Conservation (phyloP, 2,797 vertebrate species). For the Danio jaintianensis region DNA sequence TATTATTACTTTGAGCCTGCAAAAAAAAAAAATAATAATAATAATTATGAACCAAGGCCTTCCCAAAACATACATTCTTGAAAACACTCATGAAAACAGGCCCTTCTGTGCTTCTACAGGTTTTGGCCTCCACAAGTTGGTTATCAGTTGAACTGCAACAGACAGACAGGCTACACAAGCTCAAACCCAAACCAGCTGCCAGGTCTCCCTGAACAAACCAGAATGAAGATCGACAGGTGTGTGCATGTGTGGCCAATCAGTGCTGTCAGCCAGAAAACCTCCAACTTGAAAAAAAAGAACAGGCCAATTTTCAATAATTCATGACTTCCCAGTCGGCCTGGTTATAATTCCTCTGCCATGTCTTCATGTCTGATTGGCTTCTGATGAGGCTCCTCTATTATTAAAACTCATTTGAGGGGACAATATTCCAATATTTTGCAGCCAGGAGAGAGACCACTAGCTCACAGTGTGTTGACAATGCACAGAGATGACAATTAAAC, state of each 20-base stretch:
- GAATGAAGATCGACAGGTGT: slow-evolving; percentile 52
- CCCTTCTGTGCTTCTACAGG: background rate
- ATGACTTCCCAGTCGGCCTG: slow-evolving; percentile 72
- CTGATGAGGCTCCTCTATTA: slow-evolving; percentile 83
- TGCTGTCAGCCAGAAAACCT: slow-evolving; percentile 72
- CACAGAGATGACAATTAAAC: slow-evolving; percentile 73
- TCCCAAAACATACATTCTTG: background rate
- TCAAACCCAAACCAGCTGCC: slow-evolving; percentile 42
- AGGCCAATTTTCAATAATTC: slow-evolving; percentile 78
- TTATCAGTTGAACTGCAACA: slow-evolving; percentile 34
- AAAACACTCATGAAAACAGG: background rate
- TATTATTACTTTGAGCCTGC: too few relatives aligned
- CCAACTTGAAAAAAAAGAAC: slow-evolving; percentile 75
- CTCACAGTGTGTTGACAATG: slow-evolving; percentile 48
- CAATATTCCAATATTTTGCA: slow-evolving; percentile 62
- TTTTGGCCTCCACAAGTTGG: background rate
- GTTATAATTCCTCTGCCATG: slow-evolving; percentile 66
- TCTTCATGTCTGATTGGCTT: slow-evolving; percentile 80
- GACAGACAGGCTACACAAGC: slow-evolving; percentile 16
- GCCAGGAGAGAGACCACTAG: slow-evolving; percentile 53
- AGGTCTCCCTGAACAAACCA: slow-evolving; percentile 14
- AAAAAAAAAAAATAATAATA: too few relatives aligned
- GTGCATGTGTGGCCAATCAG: slow-evolving; percentile 50
- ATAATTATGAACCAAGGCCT: too few relatives aligned
- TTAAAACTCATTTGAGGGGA: slow-evolving; percentile 81